Evolutionary conservation across 1,140 invertebrate genomes (phyloP).

Genomic region (Aphidius ervi): DNA sequence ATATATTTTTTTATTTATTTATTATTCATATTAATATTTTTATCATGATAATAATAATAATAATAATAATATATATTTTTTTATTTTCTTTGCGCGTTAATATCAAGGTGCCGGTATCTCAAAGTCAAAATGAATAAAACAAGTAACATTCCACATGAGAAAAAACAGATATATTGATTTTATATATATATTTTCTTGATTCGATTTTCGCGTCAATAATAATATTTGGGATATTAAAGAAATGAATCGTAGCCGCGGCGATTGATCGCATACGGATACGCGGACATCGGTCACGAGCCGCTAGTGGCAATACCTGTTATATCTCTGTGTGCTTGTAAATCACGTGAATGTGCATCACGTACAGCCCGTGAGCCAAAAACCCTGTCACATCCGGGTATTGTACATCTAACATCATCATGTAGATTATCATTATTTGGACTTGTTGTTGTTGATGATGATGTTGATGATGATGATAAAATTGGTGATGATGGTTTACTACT

Average conservation of each 20-base stretch:
- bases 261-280: slow-evolving; percentile 32
- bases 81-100: background rate
- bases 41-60: slow-evolving; percentile 7
- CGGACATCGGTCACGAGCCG: slow-evolving; percentile 47
- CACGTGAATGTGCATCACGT: slow-evolving; percentile 58
- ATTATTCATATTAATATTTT: slow-evolving; percentile 1
- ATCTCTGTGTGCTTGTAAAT: slow-evolving; percentile 50
- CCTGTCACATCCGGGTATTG: slow-evolving; percentile 58
- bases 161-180: background rate
- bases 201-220: background rate
- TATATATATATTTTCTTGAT: background rate
- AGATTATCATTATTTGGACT: slow-evolving; percentile 30
- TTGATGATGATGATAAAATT: slow-evolving; percentile 11
- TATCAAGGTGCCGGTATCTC: slow-evolving; percentile 5
- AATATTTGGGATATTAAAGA: slow-evolving; percentile 49
- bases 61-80: slow-evolving; percentile 8
- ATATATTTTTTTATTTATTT: too few relatives aligned
- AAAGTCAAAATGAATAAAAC: slow-evolving; percentile 14
- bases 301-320: slow-evolving; percentile 37
- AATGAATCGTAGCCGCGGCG: slow-evolving; percentile 40
- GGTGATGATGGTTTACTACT: slow-evolving; percentile 4
- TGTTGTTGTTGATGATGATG: slow-evolving; percentile 26
- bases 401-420: slow-evolving; percentile 56
- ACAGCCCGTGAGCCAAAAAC: slow-evolving; percentile 60
- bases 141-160: slow-evolving; percentile 12